Evolutionary conservation across 2,888 invertebrate species (phyloP).

Genomic region (Erebia epiphron): DNA sequence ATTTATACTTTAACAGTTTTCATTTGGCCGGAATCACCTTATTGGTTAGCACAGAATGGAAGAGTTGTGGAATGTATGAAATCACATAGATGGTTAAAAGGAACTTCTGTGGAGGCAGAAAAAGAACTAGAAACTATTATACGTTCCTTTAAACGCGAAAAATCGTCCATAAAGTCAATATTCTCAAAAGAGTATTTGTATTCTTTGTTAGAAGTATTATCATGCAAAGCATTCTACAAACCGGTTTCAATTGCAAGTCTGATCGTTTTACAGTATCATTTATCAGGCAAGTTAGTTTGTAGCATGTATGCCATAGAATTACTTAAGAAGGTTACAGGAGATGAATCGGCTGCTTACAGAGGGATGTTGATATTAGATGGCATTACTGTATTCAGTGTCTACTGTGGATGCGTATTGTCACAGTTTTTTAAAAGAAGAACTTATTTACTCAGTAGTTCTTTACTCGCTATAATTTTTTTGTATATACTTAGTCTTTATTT

Average conservation of each 20-base stretch:
- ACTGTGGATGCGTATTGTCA: slow-evolving; percentile 54
- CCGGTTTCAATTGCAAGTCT: slow-evolving; percentile 48
- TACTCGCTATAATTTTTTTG: slow-evolving; percentile 33
- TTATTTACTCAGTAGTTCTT: slow-evolving; percentile 37
- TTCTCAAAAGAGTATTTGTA: slow-evolving; percentile 3
- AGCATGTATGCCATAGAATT: slow-evolving; percentile 45
- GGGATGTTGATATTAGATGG: slow-evolving; percentile 52
- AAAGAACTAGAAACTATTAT: slow-evolving; percentile 17
- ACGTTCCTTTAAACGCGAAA: background rate
- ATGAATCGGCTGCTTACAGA: slow-evolving; percentile 43
- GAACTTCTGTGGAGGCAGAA: slow-evolving; percentile 10
- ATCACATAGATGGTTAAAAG: slow-evolving; percentile 22
- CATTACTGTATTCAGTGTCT: slow-evolving; percentile 54
- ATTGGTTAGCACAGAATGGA: slow-evolving; percentile 43
- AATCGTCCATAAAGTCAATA: background rate
- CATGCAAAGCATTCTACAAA: slow-evolving; percentile 47
- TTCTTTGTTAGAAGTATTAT: background rate
- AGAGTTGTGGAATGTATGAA: slow-evolving; percentile 15
- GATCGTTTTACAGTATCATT: slow-evolving; percentile 41
- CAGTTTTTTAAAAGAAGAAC: slow-evolving; percentile 52
- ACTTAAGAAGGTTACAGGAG: slow-evolving; percentile 44
- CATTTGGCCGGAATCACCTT: slow-evolving; percentile 52
- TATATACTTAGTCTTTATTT: slow-evolving; percentile 40
- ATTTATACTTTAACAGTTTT: slow-evolving; percentile 13
- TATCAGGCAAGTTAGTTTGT: slow-evolving; percentile 47